Evolutionary conservation across 2,113 vertebrate genomes (phyloP), one percentile per base, ranked within the genome.

Genomic region (Turdus rufiventris): DNA sequence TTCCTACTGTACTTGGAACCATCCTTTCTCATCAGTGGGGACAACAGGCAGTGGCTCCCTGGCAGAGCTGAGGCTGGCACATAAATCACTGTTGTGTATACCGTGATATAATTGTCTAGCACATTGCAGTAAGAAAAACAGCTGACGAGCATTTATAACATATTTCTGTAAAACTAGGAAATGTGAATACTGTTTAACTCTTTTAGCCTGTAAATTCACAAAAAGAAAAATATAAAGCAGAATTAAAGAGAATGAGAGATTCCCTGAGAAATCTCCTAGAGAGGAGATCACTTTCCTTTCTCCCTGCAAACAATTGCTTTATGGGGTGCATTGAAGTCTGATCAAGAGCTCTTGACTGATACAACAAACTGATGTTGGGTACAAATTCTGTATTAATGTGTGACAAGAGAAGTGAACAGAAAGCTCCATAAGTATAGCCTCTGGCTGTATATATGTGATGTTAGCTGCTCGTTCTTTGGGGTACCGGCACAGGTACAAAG

Each of bases 201-300:
- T 79, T 63, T 28, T 40, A 89, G 86, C 48, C 89, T 91, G 53
- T 89, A 95, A 95, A 93, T 92, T 96, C 92, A 54, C 62, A 95
- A 76, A 91, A 91, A 91, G 85, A 20, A 93, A 95, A 87, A 93
- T 74, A 92, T 33, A 57, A 89, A 96, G 45, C 6, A 0, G 79
- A 92, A 94, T 97, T 89, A 96, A 96, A 96, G 86, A 57, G 80
- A 86, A 78, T 75, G 80, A 78, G 68, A 94, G 94, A 75, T 92
- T 94, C 96, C 96, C 96, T 92, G 84, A 95, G 86, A 97, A 97
- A 89, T 92, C 72, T 95, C 83, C 94, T 81, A 95, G 92, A 80
- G 76, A 77, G 80, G 68, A 95, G 95, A 95, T 93, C 95, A 89
- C 65, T 94, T 95, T 94, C 86, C 91, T 81, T 89, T 91, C 76